A percentile compares a stretch with the other conserved stretches of the same genome.
These are phyloP conservation scores for Eclectus roratus DNA, from an alignment of 2,113 vertebrate species.

Conservation along the genomic window DNA sequence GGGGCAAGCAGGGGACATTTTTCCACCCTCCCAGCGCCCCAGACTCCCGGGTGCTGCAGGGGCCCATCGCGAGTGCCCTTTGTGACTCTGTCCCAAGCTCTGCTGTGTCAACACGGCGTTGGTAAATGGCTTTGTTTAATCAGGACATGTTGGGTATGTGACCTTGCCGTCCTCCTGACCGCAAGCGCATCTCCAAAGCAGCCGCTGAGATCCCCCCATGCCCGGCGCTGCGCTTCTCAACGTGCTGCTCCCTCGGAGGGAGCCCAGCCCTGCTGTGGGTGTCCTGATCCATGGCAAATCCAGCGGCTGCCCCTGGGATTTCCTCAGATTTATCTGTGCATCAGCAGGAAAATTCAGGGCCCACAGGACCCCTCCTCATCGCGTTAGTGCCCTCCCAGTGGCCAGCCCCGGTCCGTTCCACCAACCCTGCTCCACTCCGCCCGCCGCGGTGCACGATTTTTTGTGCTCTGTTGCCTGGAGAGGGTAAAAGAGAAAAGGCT, in stretches of 20 bases:
- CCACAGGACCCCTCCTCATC: not conserved
- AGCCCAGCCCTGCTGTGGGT: not conserved
- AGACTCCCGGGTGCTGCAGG: not conserved
- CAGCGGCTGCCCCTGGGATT: not conserved
- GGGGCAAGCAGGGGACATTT: not conserved
- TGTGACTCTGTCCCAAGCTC: constrained; percentile 64
- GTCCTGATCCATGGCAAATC: not conserved
- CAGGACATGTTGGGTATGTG: constrained; percentile 56
- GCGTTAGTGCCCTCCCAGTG: not conserved
- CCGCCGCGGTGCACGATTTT: not conserved
- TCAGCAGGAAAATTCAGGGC: not conserved
- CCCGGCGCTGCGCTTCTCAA: not conserved
- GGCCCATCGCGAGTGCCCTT: constrained; percentile 54
- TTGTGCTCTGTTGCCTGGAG: constrained; percentile 41
- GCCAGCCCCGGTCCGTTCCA: not conserved
- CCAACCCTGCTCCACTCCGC: not conserved
- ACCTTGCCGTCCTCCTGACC: constrained; percentile 25
- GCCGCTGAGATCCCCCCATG: not conserved
- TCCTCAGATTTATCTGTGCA: not conserved
- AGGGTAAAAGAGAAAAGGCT: not conserved
- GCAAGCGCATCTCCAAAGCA: constrained; percentile 29
- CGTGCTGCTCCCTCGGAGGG: not conserved
- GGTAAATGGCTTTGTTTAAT: constrained; percentile 69
- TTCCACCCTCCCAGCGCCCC: not conserved
- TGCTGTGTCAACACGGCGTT: constrained; percentile 69